A percentile compares a stretch with the other conserved stretches of the same genome.
These are phyloP conservation scores for Andrena bucephala DNA, from an alignment of 2,888 invertebrate species.

Conservation along the genomic window DNA sequence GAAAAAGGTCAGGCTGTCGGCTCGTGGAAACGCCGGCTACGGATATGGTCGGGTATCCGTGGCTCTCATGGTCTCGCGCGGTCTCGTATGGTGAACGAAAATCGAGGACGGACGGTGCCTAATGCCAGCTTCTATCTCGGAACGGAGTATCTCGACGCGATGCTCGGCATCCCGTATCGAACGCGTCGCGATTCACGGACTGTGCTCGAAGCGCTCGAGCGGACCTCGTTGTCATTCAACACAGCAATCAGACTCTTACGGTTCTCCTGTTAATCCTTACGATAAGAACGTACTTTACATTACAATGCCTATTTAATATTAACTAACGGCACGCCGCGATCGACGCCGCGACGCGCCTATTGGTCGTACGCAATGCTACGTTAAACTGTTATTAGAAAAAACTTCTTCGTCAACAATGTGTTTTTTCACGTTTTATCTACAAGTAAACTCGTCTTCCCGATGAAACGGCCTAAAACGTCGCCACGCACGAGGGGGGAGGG, in stretches of 20 bases:
- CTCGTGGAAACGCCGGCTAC: conserved; percentile 38
- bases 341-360: conserved; percentile 77
- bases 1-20: conserved; percentile 45
- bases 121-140: neutral
- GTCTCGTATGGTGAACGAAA: conserved; percentile 3
- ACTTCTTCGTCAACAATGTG: conserved; percentile 80
- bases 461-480: conserved; percentile 72
- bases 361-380: conserved; percentile 84
- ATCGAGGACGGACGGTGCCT: conserved; percentile 39
- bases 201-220: conserved; percentile 65
- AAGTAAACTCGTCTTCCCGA: conserved; percentile 76
- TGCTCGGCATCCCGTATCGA: conserved; percentile 21
- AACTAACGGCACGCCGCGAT: conserved; percentile 78
- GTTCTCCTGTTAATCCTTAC: conserved; percentile 76
- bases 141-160: conserved; percentile 32
- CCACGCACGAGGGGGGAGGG: conserved; percentile 45
- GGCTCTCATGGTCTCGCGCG: conserved; percentile 16
- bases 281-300: conserved; percentile 81
- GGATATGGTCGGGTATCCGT: neutral
- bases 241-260: conserved; percentile 78
- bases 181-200: conserved; percentile 23
- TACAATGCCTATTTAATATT: conserved; percentile 77
- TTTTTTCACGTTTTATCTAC: conserved; percentile 78
- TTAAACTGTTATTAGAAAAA: conserved; percentile 83
- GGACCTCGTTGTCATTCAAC: conserved; percentile 71